Percentiles rank a stretch among this genome's conserved stretches.
These are phyloP conservation scores for Sphenopsis melanotis DNA, from an alignment of 2,797 vertebrate species.

Conservation along the genomic window DNA sequence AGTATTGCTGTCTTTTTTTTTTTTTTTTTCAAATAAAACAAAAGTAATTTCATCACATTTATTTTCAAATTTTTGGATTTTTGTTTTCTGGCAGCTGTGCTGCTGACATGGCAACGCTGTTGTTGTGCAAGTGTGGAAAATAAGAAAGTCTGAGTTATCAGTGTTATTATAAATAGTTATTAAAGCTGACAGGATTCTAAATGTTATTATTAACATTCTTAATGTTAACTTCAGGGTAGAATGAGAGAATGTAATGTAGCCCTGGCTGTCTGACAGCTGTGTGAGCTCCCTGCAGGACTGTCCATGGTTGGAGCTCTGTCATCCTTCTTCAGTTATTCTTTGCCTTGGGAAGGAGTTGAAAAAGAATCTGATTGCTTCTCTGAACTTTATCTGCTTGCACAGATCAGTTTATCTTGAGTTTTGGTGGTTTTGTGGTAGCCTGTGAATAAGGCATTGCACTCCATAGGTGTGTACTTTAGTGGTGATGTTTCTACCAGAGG, in stretches of 20 bases:
- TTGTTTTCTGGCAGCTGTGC: not conserved
- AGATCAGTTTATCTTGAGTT: not conserved
- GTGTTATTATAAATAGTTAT: conserved; percentile 47
- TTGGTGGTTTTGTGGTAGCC: not conserved
- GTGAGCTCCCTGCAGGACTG: not conserved
- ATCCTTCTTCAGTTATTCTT: not conserved
- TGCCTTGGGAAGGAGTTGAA: not conserved
- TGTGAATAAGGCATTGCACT: not conserved
- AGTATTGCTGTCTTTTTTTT: not conserved
- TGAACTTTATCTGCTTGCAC: not conserved
- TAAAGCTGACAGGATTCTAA: conserved; percentile 19
- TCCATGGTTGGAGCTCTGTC: not conserved
- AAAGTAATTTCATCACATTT: not conserved
- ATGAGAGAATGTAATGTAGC: not conserved
- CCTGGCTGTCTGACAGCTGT: conserved; percentile 9
- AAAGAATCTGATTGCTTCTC: not conserved
- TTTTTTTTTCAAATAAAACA: not conserved
- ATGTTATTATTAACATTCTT: conserved; percentile 35
- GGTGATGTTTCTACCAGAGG: not conserved
- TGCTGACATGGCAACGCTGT: not conserved
- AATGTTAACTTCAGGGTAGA: conserved; percentile 6
- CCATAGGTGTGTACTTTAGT: not conserved
- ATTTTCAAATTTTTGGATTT: not conserved
- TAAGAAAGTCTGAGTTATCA: conserved; percentile 23
- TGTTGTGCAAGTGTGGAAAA: conserved; percentile 10